phyloP scores from a whole-genome alignment of 1,140 invertebrate genomes.

The Dinothrombium tinctorium region DNA sequence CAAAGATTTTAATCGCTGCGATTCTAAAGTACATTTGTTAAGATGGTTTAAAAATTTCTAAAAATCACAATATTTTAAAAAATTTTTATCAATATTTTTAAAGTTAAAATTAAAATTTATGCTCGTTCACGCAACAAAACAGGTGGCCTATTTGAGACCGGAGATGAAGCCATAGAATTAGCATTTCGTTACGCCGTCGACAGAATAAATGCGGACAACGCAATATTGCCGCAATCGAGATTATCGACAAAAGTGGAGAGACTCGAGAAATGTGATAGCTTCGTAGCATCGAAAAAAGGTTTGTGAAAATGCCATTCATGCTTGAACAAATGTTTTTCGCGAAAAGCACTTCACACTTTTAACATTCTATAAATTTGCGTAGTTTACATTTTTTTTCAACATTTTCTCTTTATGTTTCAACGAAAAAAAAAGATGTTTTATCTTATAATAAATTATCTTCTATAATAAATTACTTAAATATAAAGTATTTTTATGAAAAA shows the following conservation, averaged over 20 bases:
- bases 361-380: too few relatives aligned
- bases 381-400: too few relatives aligned
- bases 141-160: conserved; percentile 71
- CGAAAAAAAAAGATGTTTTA: neutral
- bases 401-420: conserved; percentile 1
- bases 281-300: conserved; percentile 74
- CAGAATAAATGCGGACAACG: conserved; percentile 54
- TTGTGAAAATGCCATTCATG: conserved; percentile 7
- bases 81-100: too few relatives aligned
- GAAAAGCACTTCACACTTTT: too few relatives aligned
- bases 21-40: too few relatives aligned
- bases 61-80: too few relatives aligned
- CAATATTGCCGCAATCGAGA: conserved; percentile 51
- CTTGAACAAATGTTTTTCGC: neutral
- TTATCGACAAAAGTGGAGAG: conserved; percentile 59
- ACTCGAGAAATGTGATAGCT: conserved; percentile 66
- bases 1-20: too few relatives aligned
- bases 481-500: neutral
- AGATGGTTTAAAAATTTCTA: too few relatives aligned
- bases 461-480: neutral
- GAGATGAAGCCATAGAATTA: conserved; percentile 55
- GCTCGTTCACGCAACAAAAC: too few relatives aligned
- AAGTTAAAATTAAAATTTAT: too few relatives aligned
- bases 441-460: neutral
- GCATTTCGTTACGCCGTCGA: conserved; percentile 74